phyloP scores from a whole-genome alignment of 2,113 vertebrate genomes.

The Mionectes macconnelli region DNA sequence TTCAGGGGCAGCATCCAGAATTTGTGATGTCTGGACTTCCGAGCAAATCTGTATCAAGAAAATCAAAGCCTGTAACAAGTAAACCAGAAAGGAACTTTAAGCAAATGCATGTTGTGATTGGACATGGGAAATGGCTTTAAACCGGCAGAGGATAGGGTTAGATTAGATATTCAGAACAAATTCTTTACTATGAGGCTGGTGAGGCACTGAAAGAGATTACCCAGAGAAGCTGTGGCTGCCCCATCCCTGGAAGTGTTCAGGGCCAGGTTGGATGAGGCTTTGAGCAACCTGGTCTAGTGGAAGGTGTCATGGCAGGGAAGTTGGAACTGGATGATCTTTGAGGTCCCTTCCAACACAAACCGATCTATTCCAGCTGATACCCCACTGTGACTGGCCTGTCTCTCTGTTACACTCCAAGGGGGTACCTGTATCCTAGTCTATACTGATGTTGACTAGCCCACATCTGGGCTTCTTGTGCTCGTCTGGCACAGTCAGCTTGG shows the following conservation, averaged over 20 bases:
- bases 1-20: not conserved
- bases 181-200: not conserved
- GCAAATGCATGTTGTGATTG: accelerated
- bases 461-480: accelerated
- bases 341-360: not conserved
- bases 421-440: accelerated
- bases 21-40: not conserved
- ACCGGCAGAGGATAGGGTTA: not conserved
- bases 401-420: not conserved
- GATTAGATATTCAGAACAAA: not conserved
- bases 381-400: not conserved
- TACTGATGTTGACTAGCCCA: not conserved
- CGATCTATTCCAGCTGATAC: not conserved
- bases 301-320: not conserved
- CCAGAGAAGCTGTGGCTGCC: not conserved
- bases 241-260: not conserved
- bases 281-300: not conserved
- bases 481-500: not conserved
- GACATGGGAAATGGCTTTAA: not conserved
- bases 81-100: not conserved
- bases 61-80: not conserved
- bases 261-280: not conserved
- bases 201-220: not conserved
- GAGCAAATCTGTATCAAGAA: not conserved
- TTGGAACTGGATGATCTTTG: not conserved